Evolutionary conservation across 1,140 invertebrate species (phyloP), one percentile per base, ranked within the genome.

Genomic region (Latrodectus geometricus): DNA sequence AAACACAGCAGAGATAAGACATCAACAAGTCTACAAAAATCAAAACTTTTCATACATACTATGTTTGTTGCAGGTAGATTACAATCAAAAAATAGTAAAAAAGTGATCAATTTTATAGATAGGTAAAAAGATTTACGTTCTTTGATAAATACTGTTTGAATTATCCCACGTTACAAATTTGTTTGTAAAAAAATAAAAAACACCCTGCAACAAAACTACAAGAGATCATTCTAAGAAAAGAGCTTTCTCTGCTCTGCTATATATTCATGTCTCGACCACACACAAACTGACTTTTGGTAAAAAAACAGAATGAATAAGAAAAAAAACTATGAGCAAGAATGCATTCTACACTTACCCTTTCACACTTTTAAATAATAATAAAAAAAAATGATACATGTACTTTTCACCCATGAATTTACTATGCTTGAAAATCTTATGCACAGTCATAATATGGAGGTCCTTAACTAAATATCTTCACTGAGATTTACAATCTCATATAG

Each of bases 191-290:
- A 81, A 14, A 61, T 14, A 35, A 48, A 73, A 73, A 73, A 48
- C 9, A 48, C 65, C 82, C 82, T 84, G 82, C 82, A 84, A 84
- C 82, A 76, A 68, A 84, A 76, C 82, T 84, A 84, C 73, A 75
- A 84, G 82, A 84, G 82, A 84, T 84, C 82, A 84, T 65, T 68
- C 73, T 76, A 76, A 76, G 21, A 54, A 70, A 76, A 54, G 61
- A 76, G 49, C 61, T 66, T 75, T 76, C 49, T 82, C 82, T 74
- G 20, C 49, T 73, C 50, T 68, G 56, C 82, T 84, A 84, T 74
- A 84, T 84, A 84, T 76, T 75, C 82, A 84, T 84, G 48, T 84
- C 56, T 80, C n/a, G 69, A 84, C 82, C 82, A 84, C 82, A 84
- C 82, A 84, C 82, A 76, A 84, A 52, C 70, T 83, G 74, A 84